Base-by-base conservation (phyloP, 2,113 vertebrate species). In the Chaetorhynchus papuensis region DNA sequence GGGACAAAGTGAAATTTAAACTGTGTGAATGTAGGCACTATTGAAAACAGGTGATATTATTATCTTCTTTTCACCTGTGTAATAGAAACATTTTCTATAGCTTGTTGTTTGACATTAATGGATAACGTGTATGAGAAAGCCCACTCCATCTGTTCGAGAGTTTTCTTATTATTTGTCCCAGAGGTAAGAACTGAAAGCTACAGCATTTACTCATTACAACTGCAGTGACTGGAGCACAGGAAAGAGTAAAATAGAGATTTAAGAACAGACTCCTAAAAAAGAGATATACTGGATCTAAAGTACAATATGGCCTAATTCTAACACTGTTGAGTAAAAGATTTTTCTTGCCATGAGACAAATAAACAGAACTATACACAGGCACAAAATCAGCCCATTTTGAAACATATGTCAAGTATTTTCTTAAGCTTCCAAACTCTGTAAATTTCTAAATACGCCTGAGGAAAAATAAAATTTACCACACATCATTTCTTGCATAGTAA, bases 381-480 rank as follows among this genome's bases (percentile, higher is more conserved):
- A 92, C 41, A 94, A 93, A 90, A 77, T 5, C 74, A 92, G 79
- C 42, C 75, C 52, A 45, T 80, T 87, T 90, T 50, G 52, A 80
- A 96, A 96, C 96, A 97, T 88, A 93, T 91, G 94, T 83, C 94
- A 97, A 97, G 75, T 81, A 94, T 97, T 97, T 97, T 93, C 92
- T 97, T 94, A 95, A 92, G 83, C 61, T 96, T 97, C 65, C 75
- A 92, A 97, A 94, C 63, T 44, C 83, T 77, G 64, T 77, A 93
- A 59, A 95, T 95, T 97, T 97, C 89, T 92, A 95, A 96, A 94
- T 91, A 94, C 21, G 82, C 89, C 96, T 31, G 60, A 91, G 82
- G 94, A 96, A 77, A 94, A 95, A 89, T 88, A 60, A 97, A 97
- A 96, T 90, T 96, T 92, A 78, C 53, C 69, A 84, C 74, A 81